Conservation (phyloP, 2,888 invertebrate genomes). For the Sthenelais limicola region DNA sequence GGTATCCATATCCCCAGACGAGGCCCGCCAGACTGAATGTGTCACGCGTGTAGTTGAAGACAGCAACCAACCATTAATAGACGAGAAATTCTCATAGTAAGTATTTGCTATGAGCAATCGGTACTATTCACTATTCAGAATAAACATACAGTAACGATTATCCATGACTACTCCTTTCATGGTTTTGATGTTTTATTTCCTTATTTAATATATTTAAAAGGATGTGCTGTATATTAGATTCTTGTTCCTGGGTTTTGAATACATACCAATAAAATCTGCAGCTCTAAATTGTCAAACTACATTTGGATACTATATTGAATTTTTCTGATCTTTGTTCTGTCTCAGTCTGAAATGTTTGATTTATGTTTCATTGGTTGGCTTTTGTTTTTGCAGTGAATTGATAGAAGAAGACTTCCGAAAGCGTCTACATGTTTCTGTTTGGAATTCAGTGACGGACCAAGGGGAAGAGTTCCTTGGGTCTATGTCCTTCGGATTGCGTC, state of each 20-base stretch:
- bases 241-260: too few relatives aligned
- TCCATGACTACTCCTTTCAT: too few relatives aligned
- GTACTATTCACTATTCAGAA: neutral
- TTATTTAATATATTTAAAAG: too few relatives aligned
- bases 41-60: slow-evolving; percentile 15
- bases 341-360: too few relatives aligned
- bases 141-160: slow-evolving; percentile 8
- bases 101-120: neutral
- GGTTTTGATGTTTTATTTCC: too few relatives aligned
- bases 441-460: slow-evolving; percentile 1
- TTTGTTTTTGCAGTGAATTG: slow-evolving; percentile 33
- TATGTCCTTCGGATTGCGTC: slow-evolving; percentile 37
- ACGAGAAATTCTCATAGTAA: slow-evolving; percentile 43
- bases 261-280: too few relatives aligned
- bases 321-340: too few relatives aligned
- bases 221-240: too few relatives aligned
- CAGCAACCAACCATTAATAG: slow-evolving; percentile 23
- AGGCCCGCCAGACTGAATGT: slow-evolving; percentile 6
- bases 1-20: neutral
- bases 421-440: neutral
- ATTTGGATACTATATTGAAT: too few relatives aligned
- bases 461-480: slow-evolving; percentile 12
- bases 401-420: slow-evolving; percentile 30
- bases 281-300: too few relatives aligned
- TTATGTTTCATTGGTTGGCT: too few relatives aligned